A percentile compares a stretch with the other conserved stretches of the same genome.
These are phyloP conservation scores for Acleris laterana DNA, from an alignment of 2,888 invertebrate genomes.

Conservation along the genomic window DNA sequence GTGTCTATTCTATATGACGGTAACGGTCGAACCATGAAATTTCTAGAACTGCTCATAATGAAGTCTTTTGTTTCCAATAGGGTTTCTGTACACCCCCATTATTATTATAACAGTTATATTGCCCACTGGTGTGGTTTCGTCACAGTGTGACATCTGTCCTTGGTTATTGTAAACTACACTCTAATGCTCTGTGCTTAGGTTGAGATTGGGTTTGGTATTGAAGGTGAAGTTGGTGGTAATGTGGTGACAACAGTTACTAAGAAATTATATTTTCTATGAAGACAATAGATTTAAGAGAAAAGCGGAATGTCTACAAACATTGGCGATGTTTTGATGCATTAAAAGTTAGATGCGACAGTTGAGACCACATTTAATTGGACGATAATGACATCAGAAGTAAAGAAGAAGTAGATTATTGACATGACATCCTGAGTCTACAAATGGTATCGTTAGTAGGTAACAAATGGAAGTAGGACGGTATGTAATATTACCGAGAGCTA, in stretches of 20 bases:
- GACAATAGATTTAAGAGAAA: slow-evolving; percentile 41
- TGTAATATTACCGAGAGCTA: no score
- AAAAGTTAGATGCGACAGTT: background rate
- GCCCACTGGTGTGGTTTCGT: slow-evolving; percentile 65
- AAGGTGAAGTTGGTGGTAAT: slow-evolving; percentile 5
- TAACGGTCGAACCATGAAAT: slow-evolving; percentile 54
- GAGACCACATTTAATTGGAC: no score
- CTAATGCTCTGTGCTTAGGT: slow-evolving; percentile 20
- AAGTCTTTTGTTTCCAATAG: slow-evolving; percentile 48
- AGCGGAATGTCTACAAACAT: slow-evolving; percentile 62
- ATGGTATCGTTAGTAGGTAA: no score
- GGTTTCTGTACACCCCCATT: slow-evolving; percentile 43
- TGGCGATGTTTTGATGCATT: slow-evolving; percentile 11
- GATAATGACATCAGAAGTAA: no score
- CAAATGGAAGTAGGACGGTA: no score
- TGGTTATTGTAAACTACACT: slow-evolving; percentile 15
- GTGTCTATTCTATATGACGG: slow-evolving; percentile 6
- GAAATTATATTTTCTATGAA: slow-evolving; percentile 28
- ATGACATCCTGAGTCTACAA: no score
- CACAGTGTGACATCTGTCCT: slow-evolving; percentile 57
- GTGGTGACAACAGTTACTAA: slow-evolving; percentile 30
- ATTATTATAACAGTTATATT: slow-evolving; percentile 29
- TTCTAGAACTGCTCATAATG: slow-evolving; percentile 54
- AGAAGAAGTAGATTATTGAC: no score
- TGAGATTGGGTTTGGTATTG: slow-evolving; percentile 31